Conservation (phyloP, 2,888 invertebrate species). For the Agonopterix alstromeriana region DNA sequence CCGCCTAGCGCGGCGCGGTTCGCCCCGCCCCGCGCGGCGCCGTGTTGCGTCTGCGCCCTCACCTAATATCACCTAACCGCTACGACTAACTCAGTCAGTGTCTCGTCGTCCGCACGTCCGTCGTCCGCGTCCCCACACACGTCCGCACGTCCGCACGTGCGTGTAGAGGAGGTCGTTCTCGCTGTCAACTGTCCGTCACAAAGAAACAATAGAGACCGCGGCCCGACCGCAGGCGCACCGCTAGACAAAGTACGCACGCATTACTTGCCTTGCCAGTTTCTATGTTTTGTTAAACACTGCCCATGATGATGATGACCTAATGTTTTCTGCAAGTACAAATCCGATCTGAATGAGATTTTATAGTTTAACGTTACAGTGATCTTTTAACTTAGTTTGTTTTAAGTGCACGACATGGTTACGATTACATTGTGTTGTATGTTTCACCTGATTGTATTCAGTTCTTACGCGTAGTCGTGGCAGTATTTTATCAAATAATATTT, state of each 20-base stretch:
- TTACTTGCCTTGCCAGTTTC: conserved; percentile 73
- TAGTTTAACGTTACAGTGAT: conserved; percentile 72
- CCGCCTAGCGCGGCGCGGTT: neutral
- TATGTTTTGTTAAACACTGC: conserved; percentile 71
- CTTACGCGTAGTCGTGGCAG: conserved; percentile 59
- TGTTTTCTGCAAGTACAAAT: conserved; percentile 74
- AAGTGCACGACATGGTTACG: conserved; percentile 74
- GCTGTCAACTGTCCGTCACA: conserved; percentile 69
- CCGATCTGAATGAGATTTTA: conserved; percentile 72
- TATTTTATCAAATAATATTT: conserved; percentile 64
- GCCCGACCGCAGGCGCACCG: conserved; percentile 26
- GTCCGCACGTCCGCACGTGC: conserved; percentile 3
- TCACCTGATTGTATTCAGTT: conserved; percentile 70
- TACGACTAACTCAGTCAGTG: conserved; percentile 63
- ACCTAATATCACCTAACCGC: conserved; percentile 52
- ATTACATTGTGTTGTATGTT: conserved; percentile 73
- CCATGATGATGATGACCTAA: conserved; percentile 56
- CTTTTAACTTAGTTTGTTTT: conserved; percentile 68
- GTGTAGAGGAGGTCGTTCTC: conserved; percentile 36
- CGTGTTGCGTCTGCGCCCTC: conserved; percentile 32
- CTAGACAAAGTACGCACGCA: conserved; percentile 61
- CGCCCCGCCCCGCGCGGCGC: conserved; percentile 7
- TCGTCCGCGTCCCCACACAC: conserved; percentile 1
- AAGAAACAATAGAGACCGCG: conserved; percentile 56
- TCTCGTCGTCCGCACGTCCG: conserved; percentile 26